Evolutionary conservation across 2,113 vertebrate species (phyloP), one percentile per base, ranked within the genome.

Genomic region (Equus quagga): DNA sequence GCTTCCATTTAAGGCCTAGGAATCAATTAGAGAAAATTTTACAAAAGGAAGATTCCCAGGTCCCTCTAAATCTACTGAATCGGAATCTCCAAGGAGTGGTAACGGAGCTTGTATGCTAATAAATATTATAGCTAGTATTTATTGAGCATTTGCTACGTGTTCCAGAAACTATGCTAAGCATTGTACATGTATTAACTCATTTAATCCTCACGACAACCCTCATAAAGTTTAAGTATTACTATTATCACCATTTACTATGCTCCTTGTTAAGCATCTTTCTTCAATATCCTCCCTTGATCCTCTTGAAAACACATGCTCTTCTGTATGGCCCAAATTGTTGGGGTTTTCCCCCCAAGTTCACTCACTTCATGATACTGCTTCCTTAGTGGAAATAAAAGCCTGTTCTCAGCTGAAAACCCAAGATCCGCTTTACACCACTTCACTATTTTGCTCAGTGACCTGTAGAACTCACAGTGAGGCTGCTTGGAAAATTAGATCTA

Each of bases 161-260:
- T 6, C 36, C 88, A 72, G 46, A 56, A 15, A 72, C n/a, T 33
- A 67, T 96, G 28, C 33, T 83, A 83, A 91, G 65, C 36, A 88
- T 69, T 96, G 83, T 65, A 65, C 11, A 51, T 44, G 24, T 41
- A 62, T 88, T 91, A 84, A 67, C 56, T 88, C 69, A 91, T 91
- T 90, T 91, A 91, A 94, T 83, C 58, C 24, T 96, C 81, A 87
- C 80, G 94, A 89, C 24, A 78, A 86, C 62, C 23, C 28, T 65
- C 18, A 49, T 11, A 49, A 65, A 19, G 31, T 87, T 94, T 65
- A 31, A 69, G 36, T 78, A 91, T 24, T 44, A 78, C 15, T 65
- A 41, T 83, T 83, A 65, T 56, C 31, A 94, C 21, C 36, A 78
- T 76, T 79, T 91, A 13, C 33, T 2, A 13, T 8, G 19, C 28